A percentile compares a stretch with the other conserved stretches of the same genome.
These are phyloP conservation scores for Stomatorhinus walkeri DNA, from an alignment of 2,797 vertebrate species.

Conservation along the genomic window DNA sequence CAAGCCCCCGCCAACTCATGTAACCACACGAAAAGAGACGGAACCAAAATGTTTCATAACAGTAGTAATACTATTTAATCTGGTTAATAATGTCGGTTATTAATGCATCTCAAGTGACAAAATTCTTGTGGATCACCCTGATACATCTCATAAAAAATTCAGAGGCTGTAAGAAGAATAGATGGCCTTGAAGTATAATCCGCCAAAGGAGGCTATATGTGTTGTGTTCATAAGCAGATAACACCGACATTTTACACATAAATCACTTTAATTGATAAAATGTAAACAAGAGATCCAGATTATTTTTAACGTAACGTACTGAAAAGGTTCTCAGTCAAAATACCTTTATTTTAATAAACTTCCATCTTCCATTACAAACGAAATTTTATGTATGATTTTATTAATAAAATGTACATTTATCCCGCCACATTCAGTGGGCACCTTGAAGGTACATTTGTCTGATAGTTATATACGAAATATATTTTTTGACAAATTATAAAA, in stretches of 20 bases:
- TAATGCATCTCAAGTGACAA: background rate
- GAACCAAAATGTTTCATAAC: background rate
- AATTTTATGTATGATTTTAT: constrained; percentile 1
- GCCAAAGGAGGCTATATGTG: background rate
- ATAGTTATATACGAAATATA: constrained; percentile 38
- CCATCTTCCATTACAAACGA: background rate
- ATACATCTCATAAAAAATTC: background rate
- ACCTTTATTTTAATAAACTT: constrained; percentile 13
- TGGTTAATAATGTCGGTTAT: background rate
- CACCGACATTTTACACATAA: background rate
- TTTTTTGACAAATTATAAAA: constrained; percentile 59
- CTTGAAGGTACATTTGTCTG: constrained; percentile 45
- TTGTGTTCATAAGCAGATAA: background rate
- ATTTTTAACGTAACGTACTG: background rate
- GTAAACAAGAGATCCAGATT: background rate
- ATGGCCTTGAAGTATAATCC: background rate
- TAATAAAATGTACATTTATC: constrained; percentile 23
- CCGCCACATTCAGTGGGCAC: constrained; percentile 47
- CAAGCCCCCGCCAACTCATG: background rate
- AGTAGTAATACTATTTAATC: background rate
- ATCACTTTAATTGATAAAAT: constrained; percentile 15
- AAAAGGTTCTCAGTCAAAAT: background rate
- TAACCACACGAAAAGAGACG: background rate
- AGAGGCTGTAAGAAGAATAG: background rate
- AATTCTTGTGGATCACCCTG: background rate